These are phyloP conservation scores for Goniozus legneri DNA, from an alignment of 1,140 invertebrate genomes.

Conservation along the genomic window DNA sequence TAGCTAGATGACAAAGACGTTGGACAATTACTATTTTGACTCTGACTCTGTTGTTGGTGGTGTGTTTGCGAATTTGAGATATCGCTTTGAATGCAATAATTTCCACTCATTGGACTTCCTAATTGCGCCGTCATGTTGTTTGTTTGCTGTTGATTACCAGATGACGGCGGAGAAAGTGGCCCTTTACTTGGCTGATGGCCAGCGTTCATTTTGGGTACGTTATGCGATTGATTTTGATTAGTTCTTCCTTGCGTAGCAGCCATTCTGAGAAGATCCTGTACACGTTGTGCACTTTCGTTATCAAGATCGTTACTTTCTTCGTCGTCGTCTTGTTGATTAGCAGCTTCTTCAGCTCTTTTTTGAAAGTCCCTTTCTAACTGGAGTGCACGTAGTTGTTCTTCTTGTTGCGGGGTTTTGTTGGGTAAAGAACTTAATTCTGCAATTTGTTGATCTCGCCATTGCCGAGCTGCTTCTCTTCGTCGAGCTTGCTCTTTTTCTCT, in stretches of 20 bases:
- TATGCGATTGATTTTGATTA: constrained; percentile 28
- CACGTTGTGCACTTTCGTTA: constrained; percentile 48
- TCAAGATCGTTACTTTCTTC: constrained; percentile 56
- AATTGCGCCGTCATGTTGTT: constrained; percentile 35
- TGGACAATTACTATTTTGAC: constrained; percentile 14
- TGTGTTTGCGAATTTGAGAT: constrained; percentile 4
- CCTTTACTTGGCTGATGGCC: constrained; percentile 41
- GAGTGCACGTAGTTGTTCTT: constrained; percentile 80
- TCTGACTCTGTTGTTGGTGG: constrained; percentile 22
- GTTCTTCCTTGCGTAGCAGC: constrained; percentile 41
- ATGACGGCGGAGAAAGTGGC: constrained; percentile 32
- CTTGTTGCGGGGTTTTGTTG: constrained; percentile 73
- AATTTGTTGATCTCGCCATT: constrained; percentile 82
- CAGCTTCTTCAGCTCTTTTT: constrained; percentile 74
- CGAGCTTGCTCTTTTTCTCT: constrained; percentile 75
- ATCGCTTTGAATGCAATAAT: constrained; percentile 30
- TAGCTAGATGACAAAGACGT: constrained; percentile 26
- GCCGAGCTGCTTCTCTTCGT: constrained; percentile 65
- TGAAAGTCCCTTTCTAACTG: constrained; percentile 86
- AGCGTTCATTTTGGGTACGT: constrained; percentile 28
- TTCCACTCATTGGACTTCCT: constrained; percentile 22
- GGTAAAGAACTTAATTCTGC: constrained; percentile 66
- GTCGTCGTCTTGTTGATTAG: constrained; percentile 76
- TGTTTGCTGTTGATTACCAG: constrained; percentile 37
- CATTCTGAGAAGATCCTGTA: constrained; percentile 50